Evolutionary conservation across 2,888 invertebrate species (phyloP), one percentile per base, ranked within the genome.

Genomic region (Rhingia campestris): DNA sequence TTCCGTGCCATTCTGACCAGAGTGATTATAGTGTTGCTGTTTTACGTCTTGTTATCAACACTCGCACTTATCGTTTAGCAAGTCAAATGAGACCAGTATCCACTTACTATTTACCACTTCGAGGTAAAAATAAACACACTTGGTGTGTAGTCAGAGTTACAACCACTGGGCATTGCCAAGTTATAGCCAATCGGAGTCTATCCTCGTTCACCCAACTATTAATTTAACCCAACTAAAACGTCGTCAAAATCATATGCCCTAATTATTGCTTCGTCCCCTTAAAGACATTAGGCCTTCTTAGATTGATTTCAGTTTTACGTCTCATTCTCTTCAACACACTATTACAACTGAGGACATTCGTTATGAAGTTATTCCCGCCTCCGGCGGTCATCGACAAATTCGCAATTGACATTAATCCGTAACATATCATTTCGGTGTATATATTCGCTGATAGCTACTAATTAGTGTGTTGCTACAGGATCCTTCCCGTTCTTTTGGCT

Each of bases 281-380:
- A 49, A 4, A 6, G 2, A 49, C 22, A 3, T 49, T 14, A 22
- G 9, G 5, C 9, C 9, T 49, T 30, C 22, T 30, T 30, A 10
- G 22, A 30, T 30, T 49, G 22, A 41, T 12, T 37, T 58, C 35
- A 4, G 58, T 58, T 30, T 14, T 41, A 30, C n/a, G 14, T 39
- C 9, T 54, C 12, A 58, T 58, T 58, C 22, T 39, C 39, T 41
- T 56, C 9, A 56, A 39, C 39, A 14, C 22, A 58, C 39, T 58
- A 58, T 41, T 30, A n/a, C 41, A 22, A n/a, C 5, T 14, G 4
- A 10, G 1, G 22, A 14, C 54, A 54, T 37, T 14, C 14, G 9
- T 35, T 7, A 37, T n/a, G 9, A 9, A 49, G 30, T 30, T 32
- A 49, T 41, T 6, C 41, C 30, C 7, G 32, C 9, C 7, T 22